Conservation (phyloP, 2,797 vertebrate genomes). For the Sebastes nivosus region DNA sequence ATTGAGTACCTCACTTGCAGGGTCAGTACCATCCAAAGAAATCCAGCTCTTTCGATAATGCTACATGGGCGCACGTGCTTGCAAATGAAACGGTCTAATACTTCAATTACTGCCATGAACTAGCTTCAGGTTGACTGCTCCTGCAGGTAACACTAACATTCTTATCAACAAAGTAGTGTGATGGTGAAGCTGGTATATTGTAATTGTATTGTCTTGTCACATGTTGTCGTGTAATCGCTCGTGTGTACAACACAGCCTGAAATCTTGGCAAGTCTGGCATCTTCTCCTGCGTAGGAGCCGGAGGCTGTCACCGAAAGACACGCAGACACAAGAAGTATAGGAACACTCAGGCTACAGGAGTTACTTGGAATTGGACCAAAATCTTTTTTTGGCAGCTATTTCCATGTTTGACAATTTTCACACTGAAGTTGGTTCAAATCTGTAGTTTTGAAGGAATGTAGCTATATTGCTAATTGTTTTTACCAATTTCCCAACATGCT, state of each 20-base stretch:
- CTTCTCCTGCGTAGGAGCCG: not conserved
- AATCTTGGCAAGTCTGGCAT: not conserved
- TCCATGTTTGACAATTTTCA: not conserved
- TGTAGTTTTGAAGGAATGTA: not conserved
- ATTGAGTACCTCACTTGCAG: not conserved
- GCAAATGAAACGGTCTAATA: not conserved
- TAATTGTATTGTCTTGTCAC: not conserved
- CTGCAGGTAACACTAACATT: not conserved
- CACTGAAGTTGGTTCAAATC: not conserved
- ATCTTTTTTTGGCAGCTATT: not conserved
- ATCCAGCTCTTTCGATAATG: not conserved
- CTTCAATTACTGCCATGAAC: not conserved
- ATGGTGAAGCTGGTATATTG: not conserved
- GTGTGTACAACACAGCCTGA: not conserved
- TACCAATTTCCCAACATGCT: not conserved
- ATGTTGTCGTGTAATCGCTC: not conserved
- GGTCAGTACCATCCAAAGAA: not conserved
- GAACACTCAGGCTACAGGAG: not conserved
- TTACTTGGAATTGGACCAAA: not conserved
- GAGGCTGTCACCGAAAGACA: not conserved
- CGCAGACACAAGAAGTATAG: not conserved
- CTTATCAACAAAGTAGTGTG: not conserved
- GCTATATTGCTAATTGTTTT: not conserved
- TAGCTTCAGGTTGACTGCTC: not conserved
- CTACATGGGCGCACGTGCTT: not conserved